Percentiles rank a stretch among this genome's conserved stretches.
Evolutionary conservation across 2,113 vertebrate species (phyloP).

Genomic region (Hemibagrus wyckioides): DNA sequence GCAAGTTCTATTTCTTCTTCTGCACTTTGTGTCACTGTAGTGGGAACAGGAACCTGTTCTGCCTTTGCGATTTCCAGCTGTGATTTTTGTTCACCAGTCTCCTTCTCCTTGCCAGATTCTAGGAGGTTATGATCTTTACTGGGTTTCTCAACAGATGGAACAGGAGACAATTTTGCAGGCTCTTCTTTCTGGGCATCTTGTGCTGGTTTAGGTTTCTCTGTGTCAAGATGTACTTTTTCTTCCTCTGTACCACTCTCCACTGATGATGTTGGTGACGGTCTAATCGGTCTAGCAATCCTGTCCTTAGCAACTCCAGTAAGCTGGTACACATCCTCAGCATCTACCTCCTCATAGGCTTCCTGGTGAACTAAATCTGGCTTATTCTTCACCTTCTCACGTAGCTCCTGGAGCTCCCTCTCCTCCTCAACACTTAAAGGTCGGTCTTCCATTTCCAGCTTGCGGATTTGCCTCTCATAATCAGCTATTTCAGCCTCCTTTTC

Average conservation of each 20-base stretch:
- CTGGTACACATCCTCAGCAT: conserved; percentile 96
- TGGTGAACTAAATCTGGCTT: conserved; percentile 93
- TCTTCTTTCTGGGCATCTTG: conserved; percentile 50
- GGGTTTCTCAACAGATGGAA: conserved; percentile 40
- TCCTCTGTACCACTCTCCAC: conserved; percentile 77
- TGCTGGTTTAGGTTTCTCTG: conserved; percentile 67
- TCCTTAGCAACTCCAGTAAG: conserved; percentile 77
- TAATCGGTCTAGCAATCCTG: conserved; percentile 71
- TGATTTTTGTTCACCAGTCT: conserved; percentile 17
- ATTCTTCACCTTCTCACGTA: conserved; percentile 89
- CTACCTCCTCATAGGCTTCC: conserved; percentile 88
- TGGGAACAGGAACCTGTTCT: conserved; percentile 50
- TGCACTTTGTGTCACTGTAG: conserved; percentile 63
- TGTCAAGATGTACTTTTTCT: conserved; percentile 69
- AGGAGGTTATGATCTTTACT: conserved; percentile 37
- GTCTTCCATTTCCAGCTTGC: conserved; percentile 76
- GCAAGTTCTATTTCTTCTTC: conserved; percentile 67
- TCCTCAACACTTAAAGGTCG: conserved; percentile 79
- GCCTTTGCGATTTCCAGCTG: conserved; percentile 22
- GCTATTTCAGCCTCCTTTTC: conserved; percentile 67
- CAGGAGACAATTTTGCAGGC: conserved; percentile 40
- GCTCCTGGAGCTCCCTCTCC: conserved; percentile 79
- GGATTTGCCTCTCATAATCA: conserved; percentile 77
- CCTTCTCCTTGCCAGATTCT: conserved; percentile 22
- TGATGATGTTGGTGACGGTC: conserved; percentile 73